phyloP scores from a whole-genome alignment of 2,113 vertebrate species.

The Mohoua ochrocephala region DNA sequence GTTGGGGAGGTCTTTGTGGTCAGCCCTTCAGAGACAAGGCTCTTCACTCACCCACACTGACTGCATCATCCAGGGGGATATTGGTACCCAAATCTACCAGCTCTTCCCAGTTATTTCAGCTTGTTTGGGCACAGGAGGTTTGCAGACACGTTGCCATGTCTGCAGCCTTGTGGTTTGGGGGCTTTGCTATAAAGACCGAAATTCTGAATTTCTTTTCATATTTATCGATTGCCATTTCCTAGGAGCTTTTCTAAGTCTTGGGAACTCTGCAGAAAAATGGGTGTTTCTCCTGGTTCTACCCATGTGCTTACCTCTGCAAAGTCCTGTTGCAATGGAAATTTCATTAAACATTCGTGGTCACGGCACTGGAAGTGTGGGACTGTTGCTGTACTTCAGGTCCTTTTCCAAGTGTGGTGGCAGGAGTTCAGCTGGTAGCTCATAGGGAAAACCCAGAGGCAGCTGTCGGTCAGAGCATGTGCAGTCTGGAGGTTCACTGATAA shows the following conservation, averaged over 20 bases:
- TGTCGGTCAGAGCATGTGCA: not conserved
- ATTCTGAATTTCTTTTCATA: not conserved
- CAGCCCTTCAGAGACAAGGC: not conserved
- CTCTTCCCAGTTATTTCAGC: not conserved
- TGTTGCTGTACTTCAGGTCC: not conserved
- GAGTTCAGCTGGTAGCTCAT: not conserved
- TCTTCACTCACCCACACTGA: not conserved
- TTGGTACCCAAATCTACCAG: not conserved
- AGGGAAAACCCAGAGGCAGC: not conserved
- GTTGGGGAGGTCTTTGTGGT: not conserved
- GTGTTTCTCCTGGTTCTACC: not conserved
- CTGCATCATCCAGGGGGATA: no score
- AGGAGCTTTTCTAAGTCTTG: not conserved
- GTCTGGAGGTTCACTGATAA: not conserved
- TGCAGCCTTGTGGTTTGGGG: not conserved
- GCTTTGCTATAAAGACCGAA: not conserved
- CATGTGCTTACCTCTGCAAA: not conserved
- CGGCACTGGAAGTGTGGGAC: not conserved
- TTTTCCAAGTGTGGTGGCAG: not conserved
- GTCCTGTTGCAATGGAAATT: not conserved
- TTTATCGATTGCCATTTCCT: not conserved
- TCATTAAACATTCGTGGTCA: accelerated
- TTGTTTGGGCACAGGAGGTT: not conserved
- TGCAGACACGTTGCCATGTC: accelerated
- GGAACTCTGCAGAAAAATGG: not conserved